Conservation (phyloP, 30 jellyfish, hydroid and myxozoan species). For the Hydra vulgaris region DNA sequence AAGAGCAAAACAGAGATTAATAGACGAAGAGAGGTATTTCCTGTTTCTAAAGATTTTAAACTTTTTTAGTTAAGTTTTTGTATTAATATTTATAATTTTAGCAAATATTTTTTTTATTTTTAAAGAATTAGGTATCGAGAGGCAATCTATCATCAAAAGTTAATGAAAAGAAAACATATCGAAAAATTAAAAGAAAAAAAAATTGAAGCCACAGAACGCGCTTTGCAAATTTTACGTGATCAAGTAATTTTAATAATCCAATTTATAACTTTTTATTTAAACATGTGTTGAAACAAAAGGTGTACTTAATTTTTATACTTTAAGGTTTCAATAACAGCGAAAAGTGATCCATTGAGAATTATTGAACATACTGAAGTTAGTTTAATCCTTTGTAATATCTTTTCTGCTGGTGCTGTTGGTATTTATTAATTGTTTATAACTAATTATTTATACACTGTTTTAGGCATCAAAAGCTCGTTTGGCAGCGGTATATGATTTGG, state of each 20-base stretch:
- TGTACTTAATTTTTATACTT: neutral
- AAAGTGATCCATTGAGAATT: constrained; percentile 2
- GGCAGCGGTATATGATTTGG: constrained; percentile 69
- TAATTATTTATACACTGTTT: neutral
- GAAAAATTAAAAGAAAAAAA: constrained; percentile 25
- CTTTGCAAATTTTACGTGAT: constrained; percentile 31
- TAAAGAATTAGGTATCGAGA: neutral
- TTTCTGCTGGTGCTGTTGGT: neutral
- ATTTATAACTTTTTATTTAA: no score
- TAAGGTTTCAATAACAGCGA: constrained; percentile 50
- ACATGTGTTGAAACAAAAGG: no score
- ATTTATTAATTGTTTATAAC: no score
- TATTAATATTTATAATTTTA: neutral
- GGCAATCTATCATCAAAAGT: neutral
- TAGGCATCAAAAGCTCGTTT: constrained; percentile 62
- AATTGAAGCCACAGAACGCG: constrained; percentile 16
- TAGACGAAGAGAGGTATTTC: constrained; percentile 14
- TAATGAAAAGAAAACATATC: constrained; percentile 20
- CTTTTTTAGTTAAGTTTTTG: neutral
- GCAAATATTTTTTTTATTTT: no score
- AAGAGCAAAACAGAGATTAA: constrained; percentile 3
- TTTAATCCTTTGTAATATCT: neutral
- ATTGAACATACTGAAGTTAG: neutral
- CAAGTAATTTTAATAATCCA: constrained; percentile 27
- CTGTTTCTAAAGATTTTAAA: neutral